phyloP scores from a whole-genome alignment of 2,113 vertebrate genomes.

The Rana temporaria region DNA sequence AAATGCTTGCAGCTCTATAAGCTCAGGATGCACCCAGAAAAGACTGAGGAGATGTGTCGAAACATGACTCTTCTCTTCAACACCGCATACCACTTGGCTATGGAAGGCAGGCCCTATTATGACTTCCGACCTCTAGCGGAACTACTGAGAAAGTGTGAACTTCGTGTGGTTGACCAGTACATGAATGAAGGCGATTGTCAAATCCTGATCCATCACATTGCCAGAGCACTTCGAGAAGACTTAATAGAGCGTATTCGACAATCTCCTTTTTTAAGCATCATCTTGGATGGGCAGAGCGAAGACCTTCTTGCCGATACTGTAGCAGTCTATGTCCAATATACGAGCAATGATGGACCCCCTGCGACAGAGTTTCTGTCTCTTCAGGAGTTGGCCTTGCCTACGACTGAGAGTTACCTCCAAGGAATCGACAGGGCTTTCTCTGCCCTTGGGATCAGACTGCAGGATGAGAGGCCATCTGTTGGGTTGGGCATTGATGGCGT shows the following conservation, averaged over 20 bases:
- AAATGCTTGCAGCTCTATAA: constrained; percentile 98
- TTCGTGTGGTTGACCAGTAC: constrained; percentile 96
- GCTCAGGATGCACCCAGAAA: constrained; percentile 95
- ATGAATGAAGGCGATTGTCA: constrained; percentile 96
- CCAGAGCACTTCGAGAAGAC: constrained; percentile 88
- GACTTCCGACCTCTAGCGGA: constrained; percentile 92
- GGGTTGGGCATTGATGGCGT: constrained; percentile 90
- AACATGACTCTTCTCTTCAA: constrained; percentile 95
- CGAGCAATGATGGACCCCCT: constrained; percentile 83
- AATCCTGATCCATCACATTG: constrained; percentile 91
- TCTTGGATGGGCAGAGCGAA: constrained; percentile 90
- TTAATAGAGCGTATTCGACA: constrained; percentile 90
- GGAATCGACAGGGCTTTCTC: constrained; percentile 89
- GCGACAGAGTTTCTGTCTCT: constrained; percentile 91
- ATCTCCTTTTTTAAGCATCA: constrained; percentile 91
- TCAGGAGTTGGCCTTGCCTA: constrained; percentile 84
- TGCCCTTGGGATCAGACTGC: constrained; percentile 83
- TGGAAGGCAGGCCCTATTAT: constrained; percentile 89
- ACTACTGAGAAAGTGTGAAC: constrained; percentile 92
- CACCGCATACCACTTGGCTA: constrained; percentile 90
- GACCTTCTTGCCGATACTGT: constrained; percentile 90
- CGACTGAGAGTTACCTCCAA: constrained; percentile 91
- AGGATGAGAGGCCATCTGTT: constrained; percentile 86
- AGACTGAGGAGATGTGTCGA: constrained; percentile 96
- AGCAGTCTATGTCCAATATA: constrained; percentile 90